Evolutionary conservation across 2,888 invertebrate species (phyloP), one percentile per base, ranked within the genome.

Genomic region (Cetonia aurata): DNA sequence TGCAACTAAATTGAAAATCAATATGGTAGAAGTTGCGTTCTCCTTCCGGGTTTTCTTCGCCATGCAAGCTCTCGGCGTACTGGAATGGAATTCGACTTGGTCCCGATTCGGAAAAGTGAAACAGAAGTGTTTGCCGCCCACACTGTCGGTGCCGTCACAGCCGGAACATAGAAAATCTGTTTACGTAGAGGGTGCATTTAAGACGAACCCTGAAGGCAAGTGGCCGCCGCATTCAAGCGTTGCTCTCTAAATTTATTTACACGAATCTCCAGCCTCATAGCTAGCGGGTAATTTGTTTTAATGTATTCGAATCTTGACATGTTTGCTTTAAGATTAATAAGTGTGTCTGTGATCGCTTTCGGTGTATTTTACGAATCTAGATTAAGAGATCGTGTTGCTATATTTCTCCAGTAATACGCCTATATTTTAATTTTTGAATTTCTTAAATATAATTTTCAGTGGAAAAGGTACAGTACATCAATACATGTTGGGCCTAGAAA

Each of bases 1-100:
- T 82, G 81, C 81, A 80, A 81, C 79, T 79, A 82, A 82, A 82
- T 82, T 81, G 82, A 81, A 81, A 82, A 82, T 82, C 82, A 78
- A 82, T 82, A 80, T 77, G 75, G 73, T 70, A 73, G 71, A 66
- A 72, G 66, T 72, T 65, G 68, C 56, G 71, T 59, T 62, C 69
- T 59, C 25, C 25, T 69, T 53, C 69, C 50, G 59, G 59, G 56
- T 37, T 57, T 62, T 46, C 37, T 52, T 31, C 55, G 52, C 55
- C 25, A 9, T 15, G 46, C 31, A 60, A 60, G 33, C 31, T 31
- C 9, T 25, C 25, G 8, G 42, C 48, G 13, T 48, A 46, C 25
- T 60, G 48, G 31, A 31, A 59, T 59, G 57, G 57, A 59, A 59
- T 59, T 42, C 57, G 57, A 42, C 57, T 25, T 6, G 46, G 48